A percentile compares a stretch with the other conserved stretches of the same genome.
Conservation (phyloP, 2,113 vertebrate species). For the Myrmecophaga tridactyla region DNA sequence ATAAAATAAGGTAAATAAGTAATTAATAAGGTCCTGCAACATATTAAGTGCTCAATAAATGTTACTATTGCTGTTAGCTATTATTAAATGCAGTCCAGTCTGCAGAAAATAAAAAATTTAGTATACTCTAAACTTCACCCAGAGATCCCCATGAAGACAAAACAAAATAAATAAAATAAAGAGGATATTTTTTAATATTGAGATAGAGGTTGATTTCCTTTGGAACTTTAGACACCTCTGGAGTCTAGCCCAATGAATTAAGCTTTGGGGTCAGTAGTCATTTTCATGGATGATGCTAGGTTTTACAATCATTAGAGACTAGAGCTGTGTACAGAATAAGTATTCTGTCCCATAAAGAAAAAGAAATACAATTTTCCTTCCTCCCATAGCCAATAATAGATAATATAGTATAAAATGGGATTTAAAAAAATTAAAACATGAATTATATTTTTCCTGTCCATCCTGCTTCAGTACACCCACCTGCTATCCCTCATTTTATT, state of each 20-base stretch:
- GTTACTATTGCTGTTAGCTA: neutral
- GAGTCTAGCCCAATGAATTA: neutral
- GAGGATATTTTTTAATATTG: neutral
- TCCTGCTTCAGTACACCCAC: neutral
- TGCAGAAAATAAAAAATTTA: slow-evolving; percentile 12
- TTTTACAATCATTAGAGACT: neutral
- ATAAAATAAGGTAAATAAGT: neutral
- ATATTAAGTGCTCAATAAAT: neutral
- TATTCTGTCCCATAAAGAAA: slow-evolving; percentile 21
- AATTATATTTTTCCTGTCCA: neutral
- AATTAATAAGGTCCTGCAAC: neutral
- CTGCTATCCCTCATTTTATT: slow-evolving; percentile 28
- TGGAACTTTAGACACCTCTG: neutral
- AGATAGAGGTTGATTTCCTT: slow-evolving; percentile 8
- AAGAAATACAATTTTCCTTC: neutral
- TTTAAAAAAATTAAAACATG: slow-evolving; percentile 42
- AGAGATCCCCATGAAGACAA: neutral
- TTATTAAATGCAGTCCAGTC: neutral
- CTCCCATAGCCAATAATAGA: neutral
- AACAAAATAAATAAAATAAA: slow-evolving; percentile 34
- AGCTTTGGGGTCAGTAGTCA: neutral
- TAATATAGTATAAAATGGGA: slow-evolving; percentile 12
- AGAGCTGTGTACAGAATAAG: neutral
- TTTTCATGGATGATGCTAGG: neutral
- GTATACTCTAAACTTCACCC: neutral